Base-by-base conservation (phyloP, 2,888 invertebrate genomes). In the Eueremaeus valkanovi region DNA sequence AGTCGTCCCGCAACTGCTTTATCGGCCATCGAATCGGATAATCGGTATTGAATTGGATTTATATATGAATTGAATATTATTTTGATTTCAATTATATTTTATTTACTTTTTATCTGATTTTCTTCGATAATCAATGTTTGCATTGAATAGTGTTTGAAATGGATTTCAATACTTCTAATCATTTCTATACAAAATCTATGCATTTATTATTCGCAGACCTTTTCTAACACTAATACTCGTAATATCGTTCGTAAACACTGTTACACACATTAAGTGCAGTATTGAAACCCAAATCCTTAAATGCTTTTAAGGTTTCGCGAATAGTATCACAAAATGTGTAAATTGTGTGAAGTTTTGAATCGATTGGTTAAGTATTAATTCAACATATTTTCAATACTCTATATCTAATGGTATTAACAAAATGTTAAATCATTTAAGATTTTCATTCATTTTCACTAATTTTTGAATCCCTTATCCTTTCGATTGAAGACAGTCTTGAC, bases 1-100 rank as follows among this genome's bases (percentile, higher is more conserved):
- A 79, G 49, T 9, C 24, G 6, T 27, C 3, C 16, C 5, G 24
- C 31, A 21, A 72, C 72, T 27, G 45, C 66, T 66, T 21, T 36
- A 36, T 5, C 31, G 3, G 66, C 1, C 66, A 66, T 66, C 21
- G 18, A 21, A 18, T 36, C 21, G 21, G 36, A 36, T 18, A 9
- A 40, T 40, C 11, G 6, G 40, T 40, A 6, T 51, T 51, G 51
- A 51, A 18, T 51, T 51, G 6, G 21, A 51, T 6, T 51, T 51
- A 51, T 11, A 6, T n/a, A 51, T n/a, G 40, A 40, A 40, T 9
- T 9, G 40, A 40, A 9, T 40, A n/a, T n/a, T n/a, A n/a, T n/a
- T n/a, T 40, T 11, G 51, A 51, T 11, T 6, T n/a, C 21, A 11
- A 51, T n/a, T 18, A 51, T n/a, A 18, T 58, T 21, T 18, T 24